Conservation (phyloP, 2,797 vertebrate species). For the Taenioides sp. region DNA sequence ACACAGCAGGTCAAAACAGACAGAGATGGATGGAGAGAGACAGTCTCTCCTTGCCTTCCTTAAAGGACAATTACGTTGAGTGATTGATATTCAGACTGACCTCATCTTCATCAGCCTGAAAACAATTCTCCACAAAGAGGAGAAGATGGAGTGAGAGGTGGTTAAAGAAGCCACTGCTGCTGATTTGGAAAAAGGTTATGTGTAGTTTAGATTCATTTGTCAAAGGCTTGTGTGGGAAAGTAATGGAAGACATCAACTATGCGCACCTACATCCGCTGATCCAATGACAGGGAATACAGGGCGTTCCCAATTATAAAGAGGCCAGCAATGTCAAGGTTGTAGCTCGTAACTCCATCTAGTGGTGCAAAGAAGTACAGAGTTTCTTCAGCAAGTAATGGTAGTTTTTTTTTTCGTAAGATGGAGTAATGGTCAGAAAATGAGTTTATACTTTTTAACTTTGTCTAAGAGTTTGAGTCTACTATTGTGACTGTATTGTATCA, state of each 20-base stretch:
- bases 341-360: conserved; percentile 6
- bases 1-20: conserved; percentile 55
- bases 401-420: not conserved
- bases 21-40: conserved; percentile 66
- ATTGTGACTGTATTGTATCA: not conserved
- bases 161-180: conserved; percentile 32
- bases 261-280: not conserved
- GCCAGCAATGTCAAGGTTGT: not conserved
- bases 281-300: not conserved
- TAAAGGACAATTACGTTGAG: conserved; percentile 75
- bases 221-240: conserved; percentile 1
- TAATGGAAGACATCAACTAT: conserved; percentile 13
- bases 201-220: conserved; percentile 11
- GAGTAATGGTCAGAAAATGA: not conserved
- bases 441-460: not conserved
- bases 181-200: conserved; percentile 26
- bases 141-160: conserved; percentile 32
- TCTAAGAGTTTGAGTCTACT: too few relatives aligned
- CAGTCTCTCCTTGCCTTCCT: conserved; percentile 69
- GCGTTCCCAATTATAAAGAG: not conserved
- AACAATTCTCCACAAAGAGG: conserved; percentile 31
- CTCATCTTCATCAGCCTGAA: conserved; percentile 60
- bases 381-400: not conserved
- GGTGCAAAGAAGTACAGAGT: not conserved
- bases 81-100: conserved; percentile 72